Base-by-base conservation (phyloP, 2,888 invertebrate genomes). In the Laspeyria flexula region DNA sequence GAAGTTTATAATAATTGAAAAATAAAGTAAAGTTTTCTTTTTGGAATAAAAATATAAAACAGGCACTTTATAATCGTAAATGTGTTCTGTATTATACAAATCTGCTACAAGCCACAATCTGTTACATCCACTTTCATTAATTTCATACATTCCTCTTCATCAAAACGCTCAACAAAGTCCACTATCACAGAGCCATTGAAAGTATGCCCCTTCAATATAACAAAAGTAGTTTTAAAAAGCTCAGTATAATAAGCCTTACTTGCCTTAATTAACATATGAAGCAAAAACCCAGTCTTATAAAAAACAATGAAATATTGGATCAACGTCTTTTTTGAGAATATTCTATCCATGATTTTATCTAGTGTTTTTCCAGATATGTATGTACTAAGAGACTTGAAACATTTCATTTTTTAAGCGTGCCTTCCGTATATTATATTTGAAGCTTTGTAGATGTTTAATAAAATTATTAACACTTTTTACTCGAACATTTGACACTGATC, bases 211-310 rank as follows among this genome's bases (percentile, higher is more conserved):
- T n/a, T n/a, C n/a, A n/a, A n/a, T n/a, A n/a, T n/a, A n/a, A n/a
- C n/a, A n/a, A n/a, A n/a, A 1, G 42, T 45, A 0, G 6, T 47
- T 31, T 29, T 31, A 18, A 61, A 55, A 12, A 43, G 7, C 0
- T 10, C 5, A 0, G 58, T 49, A 15, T n/a, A n/a, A n/a, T 63
- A 52, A 5, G 40, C 49, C 5, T 55, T 59, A 12, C 52, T 59
- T 0, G 61, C 61, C 38, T 55, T 63, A 12, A 62, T 43, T 0
- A 62, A n/a, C 5, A 58, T 10, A 29, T 55, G 61, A 2, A 62
- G 11, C 0, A 58, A 55, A 0, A 50, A 55, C 55, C 61, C 61
- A 0, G 55, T 4, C 27, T 9, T 15, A 39, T 42, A 12, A 43
- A 44, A 58, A 39, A 11, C 55, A 61, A 0, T 34, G 1, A 34